Evolutionary conservation across 2,888 invertebrate genomes (phyloP).

Genomic region (Amitus sp.): DNA sequence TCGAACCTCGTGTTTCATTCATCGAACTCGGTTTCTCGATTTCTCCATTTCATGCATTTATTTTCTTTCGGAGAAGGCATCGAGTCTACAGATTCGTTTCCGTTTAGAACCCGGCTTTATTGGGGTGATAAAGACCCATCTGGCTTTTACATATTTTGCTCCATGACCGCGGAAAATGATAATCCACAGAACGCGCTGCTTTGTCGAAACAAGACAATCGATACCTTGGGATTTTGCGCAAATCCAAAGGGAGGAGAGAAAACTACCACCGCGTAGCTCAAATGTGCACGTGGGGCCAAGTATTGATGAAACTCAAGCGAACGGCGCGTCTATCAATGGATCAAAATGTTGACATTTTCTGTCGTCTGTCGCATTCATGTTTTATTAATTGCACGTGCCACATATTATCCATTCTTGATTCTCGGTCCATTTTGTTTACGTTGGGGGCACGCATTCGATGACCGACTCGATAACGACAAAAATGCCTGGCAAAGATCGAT

Average conservation of each 20-base stretch:
- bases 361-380: neutral
- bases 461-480: neutral
- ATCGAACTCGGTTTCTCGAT: neutral
- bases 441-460: conserved; percentile 3
- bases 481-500: too few species aligned
- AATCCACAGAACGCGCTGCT: neutral
- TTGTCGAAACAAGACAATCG: conserved; percentile 1
- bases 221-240: conserved; percentile 7
- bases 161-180: neutral
- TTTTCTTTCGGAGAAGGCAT: conserved; percentile 1
- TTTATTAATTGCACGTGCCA: conserved; percentile 2
- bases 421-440: neutral
- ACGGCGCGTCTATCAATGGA: neutral
- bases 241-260: neutral
- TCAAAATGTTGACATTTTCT: neutral
- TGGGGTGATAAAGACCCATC: too few species aligned
- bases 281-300: neutral
- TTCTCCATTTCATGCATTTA: neutral
- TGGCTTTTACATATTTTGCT: too few species aligned
- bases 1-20: neutral
- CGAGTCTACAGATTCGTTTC: neutral
- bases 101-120: too few species aligned
- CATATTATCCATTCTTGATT: neutral
- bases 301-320: conserved; percentile 1
- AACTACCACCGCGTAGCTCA: neutral